Evolutionary conservation across 2,113 vertebrate species (phyloP).

Genomic region (Orthonyx spaldingii): DNA sequence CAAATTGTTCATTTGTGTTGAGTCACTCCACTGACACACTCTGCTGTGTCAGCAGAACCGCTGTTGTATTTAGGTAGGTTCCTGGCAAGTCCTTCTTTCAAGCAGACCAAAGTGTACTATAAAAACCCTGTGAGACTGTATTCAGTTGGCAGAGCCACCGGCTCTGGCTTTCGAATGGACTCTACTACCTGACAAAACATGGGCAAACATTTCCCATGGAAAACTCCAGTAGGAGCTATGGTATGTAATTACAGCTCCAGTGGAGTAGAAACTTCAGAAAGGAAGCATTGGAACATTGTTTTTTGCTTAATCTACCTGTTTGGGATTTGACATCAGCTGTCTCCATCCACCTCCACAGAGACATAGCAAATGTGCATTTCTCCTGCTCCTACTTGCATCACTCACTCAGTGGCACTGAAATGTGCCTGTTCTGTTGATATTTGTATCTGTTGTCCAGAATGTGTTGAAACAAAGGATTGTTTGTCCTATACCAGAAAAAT

Average conservation of each 20-base stretch:
- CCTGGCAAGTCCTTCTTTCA: background rate
- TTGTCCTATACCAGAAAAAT: background rate
- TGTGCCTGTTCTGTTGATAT: background rate
- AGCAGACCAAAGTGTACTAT: background rate
- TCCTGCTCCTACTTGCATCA: background rate
- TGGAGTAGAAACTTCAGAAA: background rate
- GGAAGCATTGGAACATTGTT: background rate
- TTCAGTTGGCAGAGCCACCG: background rate
- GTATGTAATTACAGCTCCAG: background rate
- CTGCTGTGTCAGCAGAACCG: background rate
- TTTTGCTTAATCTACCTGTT: background rate
- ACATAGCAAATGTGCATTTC: background rate
- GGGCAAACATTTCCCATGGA: background rate
- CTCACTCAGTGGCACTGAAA: background rate
- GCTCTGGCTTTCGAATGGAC: background rate
- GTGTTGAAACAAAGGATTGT: background rate
- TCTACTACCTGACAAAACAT: background rate
- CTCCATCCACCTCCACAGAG: background rate
- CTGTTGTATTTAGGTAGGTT: background rate
- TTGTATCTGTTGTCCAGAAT: background rate
- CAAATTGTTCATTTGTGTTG: background rate
- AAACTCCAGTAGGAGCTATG: background rate
- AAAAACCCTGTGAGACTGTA: background rate
- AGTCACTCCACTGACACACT: background rate
- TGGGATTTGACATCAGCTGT: background rate